Evolutionary conservation across 2,888 invertebrate species (phyloP), one percentile per base, ranked within the genome.

Genomic region (Erebia ligea): DNA sequence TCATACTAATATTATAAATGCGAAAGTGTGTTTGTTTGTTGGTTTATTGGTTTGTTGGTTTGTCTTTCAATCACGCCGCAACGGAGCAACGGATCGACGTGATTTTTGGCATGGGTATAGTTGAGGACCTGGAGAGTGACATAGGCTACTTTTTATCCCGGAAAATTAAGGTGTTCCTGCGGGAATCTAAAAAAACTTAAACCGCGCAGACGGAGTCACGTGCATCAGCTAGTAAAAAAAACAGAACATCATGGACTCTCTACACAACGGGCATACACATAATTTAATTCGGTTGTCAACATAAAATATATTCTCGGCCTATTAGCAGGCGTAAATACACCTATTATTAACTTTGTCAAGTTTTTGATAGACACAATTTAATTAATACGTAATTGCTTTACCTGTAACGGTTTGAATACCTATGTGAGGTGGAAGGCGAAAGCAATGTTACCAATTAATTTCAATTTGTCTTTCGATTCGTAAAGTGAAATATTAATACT

Each of bases 231-330:
- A 34, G 0, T 40, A 56, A 52, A 25, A 40, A 10, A 54, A 15
- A 34, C 13, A 54, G 13, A 42, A 71, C 45, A 21, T 19, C 59
- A 59, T 75, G 67, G 75, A 45, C 40, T 59, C 69, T 52, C 65
- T 68, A 73, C 58, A 67, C 48, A 17, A 34, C 13, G 34, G 50
- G 13, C 67, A 48, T 71, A 71, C 54, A 57, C 19, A 54, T 70
- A 71, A 73, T 73, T 73, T 70, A 72, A 73, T 72, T 73, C 48
- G 17, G 61, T 58, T 68, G 69, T 56, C 69, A 72, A 71, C 74
- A 70, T 68, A 68, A 73, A 71, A 73, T 72, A 68, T 72, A 25
- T 42, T 65, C 45, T 17, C n/a, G 56, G 50, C 65, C 62, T 67
- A 70, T 75, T 73, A 75, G 68, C 63, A 61, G 45, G 48, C n/a